phyloP scores from a whole-genome alignment of 2,888 invertebrate genomes.

The Drosophila anomalata region DNA sequence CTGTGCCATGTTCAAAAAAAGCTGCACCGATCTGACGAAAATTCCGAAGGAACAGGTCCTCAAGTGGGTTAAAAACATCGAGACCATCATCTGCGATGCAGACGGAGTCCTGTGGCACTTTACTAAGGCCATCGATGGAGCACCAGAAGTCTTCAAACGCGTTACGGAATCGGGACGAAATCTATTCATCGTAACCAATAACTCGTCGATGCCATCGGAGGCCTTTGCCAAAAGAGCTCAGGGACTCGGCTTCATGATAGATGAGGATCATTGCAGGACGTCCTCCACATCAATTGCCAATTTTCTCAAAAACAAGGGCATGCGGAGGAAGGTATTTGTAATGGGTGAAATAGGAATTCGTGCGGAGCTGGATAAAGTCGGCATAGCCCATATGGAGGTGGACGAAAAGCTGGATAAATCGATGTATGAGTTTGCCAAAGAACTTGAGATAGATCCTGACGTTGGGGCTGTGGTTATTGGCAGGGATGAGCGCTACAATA shows the following conservation, averaged over 20 bases:
- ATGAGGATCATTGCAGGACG: slow-evolving; percentile 22
- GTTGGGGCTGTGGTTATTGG: slow-evolving; percentile 62
- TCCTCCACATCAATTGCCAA: slow-evolving; percentile 42
- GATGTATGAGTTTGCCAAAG: slow-evolving; percentile 24
- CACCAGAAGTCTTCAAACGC: slow-evolving; percentile 53
- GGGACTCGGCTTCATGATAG: slow-evolving; percentile 31
- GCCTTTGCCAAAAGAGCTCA: slow-evolving; percentile 43
- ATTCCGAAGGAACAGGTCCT: slow-evolving; percentile 50
- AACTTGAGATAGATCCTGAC: slow-evolving; percentile 44
- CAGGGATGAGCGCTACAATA: slow-evolving; percentile 52
- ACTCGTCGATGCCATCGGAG: slow-evolving; percentile 11
- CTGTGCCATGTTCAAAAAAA: slow-evolving; percentile 49
- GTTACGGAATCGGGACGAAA: slow-evolving; percentile 32
- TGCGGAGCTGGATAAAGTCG: slow-evolving; percentile 36
- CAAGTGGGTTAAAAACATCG: slow-evolving; percentile 56
- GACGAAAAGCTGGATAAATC: slow-evolving; percentile 4
- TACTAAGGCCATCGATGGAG: slow-evolving; percentile 34
- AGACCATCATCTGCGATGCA: slow-evolving; percentile 57
- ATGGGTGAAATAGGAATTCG: slow-evolving; percentile 52
- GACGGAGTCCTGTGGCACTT: slow-evolving; percentile 67
- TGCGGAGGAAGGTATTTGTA: slow-evolving; percentile 51
- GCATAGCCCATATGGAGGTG: slow-evolving; percentile 26
- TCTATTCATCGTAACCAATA: slow-evolving; percentile 51
- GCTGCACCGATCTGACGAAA: slow-evolving; percentile 49
- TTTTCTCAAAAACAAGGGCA: slow-evolving; percentile 50